Evolutionary conservation across 1,140 invertebrate genomes (phyloP), one percentile per base, ranked within the genome.

Genomic region (Caerostris extrusa): DNA sequence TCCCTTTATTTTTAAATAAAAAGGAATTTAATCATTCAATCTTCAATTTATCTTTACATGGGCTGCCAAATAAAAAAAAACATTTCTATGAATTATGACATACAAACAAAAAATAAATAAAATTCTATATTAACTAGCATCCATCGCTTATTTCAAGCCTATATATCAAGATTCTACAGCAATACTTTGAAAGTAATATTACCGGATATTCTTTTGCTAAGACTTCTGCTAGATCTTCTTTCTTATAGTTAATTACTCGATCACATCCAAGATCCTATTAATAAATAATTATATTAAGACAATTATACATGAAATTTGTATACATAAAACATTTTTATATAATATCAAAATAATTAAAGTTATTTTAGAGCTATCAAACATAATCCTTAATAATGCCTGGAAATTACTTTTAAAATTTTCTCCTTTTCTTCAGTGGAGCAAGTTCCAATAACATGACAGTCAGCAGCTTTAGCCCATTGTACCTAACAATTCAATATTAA

Each of bases 401-500:
- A 77, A 83, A 12, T 64, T 77, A 94, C 93, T 95, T 95, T 96
- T n/a, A 96, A 94, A 93, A 96, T 95, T 83, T 96, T 94, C 12
- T 95, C 96, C 95, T 96, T 96, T 19, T 96, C 96, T 91, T 96
- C 95, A 88, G 95, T 94, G n/a, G 96, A 96, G 94, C 96, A 96
- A 67, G 96, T 96, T 67, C 96, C 96, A 87, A 96, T 96, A 1
- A 96, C 96, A 95, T 96, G 95, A 95, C 96, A 96, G 6, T 96
- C 96, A 57, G 95, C 95, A 69, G 95, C 93, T 93, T 96, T 96
- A 8, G 96, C 96, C 95, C 95, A 95, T 93, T 96, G 96, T 57
- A 95, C 93, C 93, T 94, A 85, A 57, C 69, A 83, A 34, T 34
- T 34, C 34, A 34, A 34, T 34, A 34, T 34, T 34, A 34, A 34